These are phyloP conservation scores for Tenrec ecaudatus DNA, from an alignment of 2,113 vertebrate genomes.

Conservation along the genomic window DNA sequence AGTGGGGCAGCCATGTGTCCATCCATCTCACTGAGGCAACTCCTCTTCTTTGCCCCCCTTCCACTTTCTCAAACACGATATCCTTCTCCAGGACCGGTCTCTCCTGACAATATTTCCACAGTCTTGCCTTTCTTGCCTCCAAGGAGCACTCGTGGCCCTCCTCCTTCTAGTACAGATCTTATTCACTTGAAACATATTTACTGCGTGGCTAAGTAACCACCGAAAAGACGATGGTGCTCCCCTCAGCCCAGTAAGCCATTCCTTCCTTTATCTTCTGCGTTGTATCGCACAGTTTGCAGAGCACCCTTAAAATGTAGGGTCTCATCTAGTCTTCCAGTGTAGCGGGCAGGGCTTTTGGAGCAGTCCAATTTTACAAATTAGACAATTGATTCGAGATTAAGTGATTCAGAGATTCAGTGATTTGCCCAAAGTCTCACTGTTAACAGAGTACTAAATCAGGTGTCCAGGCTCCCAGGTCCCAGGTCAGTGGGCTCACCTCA, in stretches of 20 bases:
- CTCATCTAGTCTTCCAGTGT: background rate
- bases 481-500: background rate
- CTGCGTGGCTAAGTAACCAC: background rate
- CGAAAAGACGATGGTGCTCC: background rate
- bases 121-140: too few species aligned
- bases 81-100: too few species aligned
- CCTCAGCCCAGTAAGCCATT: background rate
- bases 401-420: background rate
- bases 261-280: background rate
- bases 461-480: background rate
- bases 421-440: background rate
- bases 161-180: too few species aligned
- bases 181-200: conserved; percentile 15
- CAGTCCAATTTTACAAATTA: background rate
- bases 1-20: too few species aligned
- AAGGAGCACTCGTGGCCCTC: too few species aligned
- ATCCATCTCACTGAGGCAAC: too few species aligned
- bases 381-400: background rate
- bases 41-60: too few species aligned
- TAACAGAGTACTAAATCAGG: conserved; percentile 22
- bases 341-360: background rate
- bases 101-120: too few species aligned
- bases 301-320: background rate
- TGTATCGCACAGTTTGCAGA: background rate
- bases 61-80: too few species aligned